Evolutionary conservation across 2,888 invertebrate genomes (phyloP).

Genomic region (Eretmocerus hayati): DNA sequence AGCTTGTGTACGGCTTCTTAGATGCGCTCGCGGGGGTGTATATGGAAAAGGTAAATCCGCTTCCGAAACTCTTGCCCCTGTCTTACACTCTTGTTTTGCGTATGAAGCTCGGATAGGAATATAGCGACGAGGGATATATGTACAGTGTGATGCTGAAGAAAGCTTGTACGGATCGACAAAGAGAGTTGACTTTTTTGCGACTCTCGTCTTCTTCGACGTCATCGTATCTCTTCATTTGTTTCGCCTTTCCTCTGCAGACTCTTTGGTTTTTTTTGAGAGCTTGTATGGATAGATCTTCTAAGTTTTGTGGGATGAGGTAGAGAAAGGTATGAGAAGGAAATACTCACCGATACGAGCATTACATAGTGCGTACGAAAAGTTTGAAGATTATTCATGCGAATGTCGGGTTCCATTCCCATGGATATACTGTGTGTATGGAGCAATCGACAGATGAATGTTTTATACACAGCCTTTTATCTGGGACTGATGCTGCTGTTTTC

Average conservation of each 20-base stretch:
- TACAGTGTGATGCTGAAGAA: no score
- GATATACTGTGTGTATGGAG: background rate
- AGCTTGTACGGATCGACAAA: no score
- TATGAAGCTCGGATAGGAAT: background rate
- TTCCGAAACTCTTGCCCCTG: slow-evolving; percentile 23
- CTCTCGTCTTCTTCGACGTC: slow-evolving; percentile 2
- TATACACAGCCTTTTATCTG: background rate
- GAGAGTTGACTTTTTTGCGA: background rate
- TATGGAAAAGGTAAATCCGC: slow-evolving; percentile 15
- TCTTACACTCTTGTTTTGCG: slow-evolving; percentile 1
- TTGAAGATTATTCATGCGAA: slow-evolving; percentile 41
- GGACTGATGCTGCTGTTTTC: no score
- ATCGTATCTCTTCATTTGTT: slow-evolving; percentile 6
- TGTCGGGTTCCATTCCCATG: slow-evolving; percentile 21
- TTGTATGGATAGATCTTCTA: no score
- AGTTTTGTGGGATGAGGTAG: no score
- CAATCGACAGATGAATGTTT: background rate
- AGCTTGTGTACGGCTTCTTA: no score
- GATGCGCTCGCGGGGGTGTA: slow-evolving; percentile 13
- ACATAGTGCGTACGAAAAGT: slow-evolving; percentile 28
- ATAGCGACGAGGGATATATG: background rate
- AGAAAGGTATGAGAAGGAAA: background rate
- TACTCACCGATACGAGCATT: no score
- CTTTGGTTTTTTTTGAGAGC: slow-evolving; percentile 1
- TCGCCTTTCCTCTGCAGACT: background rate